phyloP scores from a whole-genome alignment of 2,888 invertebrate species.

The Hartigia nigra region DNA sequence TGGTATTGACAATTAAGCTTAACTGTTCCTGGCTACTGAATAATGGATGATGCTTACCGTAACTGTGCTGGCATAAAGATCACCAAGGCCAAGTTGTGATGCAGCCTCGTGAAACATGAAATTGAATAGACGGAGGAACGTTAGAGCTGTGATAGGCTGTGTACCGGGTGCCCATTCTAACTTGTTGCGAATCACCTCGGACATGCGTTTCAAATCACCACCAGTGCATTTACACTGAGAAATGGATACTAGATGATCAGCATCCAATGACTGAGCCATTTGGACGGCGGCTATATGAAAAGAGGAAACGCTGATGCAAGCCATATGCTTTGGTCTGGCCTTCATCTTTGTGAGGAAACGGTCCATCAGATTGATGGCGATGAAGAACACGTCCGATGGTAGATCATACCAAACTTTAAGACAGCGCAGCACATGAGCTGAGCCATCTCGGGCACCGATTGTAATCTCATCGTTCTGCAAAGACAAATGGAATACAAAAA shows the following conservation, averaged over 20 bases:
- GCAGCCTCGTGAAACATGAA: slow-evolving; percentile 72
- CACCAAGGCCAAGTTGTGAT: slow-evolving; percentile 68
- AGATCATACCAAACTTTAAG: slow-evolving; percentile 88
- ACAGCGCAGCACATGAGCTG: slow-evolving; percentile 83
- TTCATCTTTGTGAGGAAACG: slow-evolving; percentile 87
- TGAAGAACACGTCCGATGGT: slow-evolving; percentile 81
- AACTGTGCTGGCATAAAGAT: slow-evolving; percentile 69
- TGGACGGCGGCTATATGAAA: slow-evolving; percentile 85
- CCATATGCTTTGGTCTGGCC: slow-evolving; percentile 83
- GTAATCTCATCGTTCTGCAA: slow-evolving; percentile 78
- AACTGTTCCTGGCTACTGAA: not conserved
- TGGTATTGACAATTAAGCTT: not conserved
- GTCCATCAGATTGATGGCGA: slow-evolving; percentile 83
- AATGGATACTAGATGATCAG: slow-evolving; percentile 75
- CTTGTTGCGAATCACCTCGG: slow-evolving; percentile 82
- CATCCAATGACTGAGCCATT: slow-evolving; percentile 71
- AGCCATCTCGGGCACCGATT: slow-evolving; percentile 80
- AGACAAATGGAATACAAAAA: slow-evolving; percentile 10
- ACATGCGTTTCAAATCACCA: slow-evolving; percentile 88
- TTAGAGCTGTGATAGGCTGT: slow-evolving; percentile 73
- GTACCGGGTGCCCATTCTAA: slow-evolving; percentile 73
- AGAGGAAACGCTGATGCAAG: slow-evolving; percentile 87
- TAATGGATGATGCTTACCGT: slow-evolving; percentile 59
- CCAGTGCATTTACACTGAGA: slow-evolving; percentile 85
- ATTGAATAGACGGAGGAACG: slow-evolving; percentile 77